Base-by-base conservation (phyloP, 1,140 invertebrate species). In the Tigriopus japonicus region DNA sequence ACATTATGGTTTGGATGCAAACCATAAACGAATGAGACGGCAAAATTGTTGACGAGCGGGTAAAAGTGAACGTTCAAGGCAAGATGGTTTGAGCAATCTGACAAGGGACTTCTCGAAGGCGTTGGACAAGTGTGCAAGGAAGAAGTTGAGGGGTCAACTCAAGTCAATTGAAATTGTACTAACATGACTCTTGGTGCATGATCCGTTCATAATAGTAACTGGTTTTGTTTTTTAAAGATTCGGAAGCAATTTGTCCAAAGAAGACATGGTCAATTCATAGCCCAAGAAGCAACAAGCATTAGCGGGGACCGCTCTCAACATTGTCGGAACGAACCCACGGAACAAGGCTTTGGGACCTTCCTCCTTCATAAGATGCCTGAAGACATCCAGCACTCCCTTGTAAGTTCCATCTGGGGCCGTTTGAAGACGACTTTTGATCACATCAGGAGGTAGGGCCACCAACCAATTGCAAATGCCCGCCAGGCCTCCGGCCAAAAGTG, bases 401-500 rank as follows among this genome's bases (percentile, higher is more conserved):
- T 92, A 94, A 56, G 78, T 86, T n/a, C 87, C 87, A 70, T 86
- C 83, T 15, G 88, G 86, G 41, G 90, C 88, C 63, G 87, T 97
- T 77, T 99, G 95, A 52, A 96, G 72, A 62, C 93, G 79, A 70
- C 93, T 97, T 73, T 99, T 99, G 24, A 98, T 75, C 35, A 98
- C 92, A 78, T 99, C 95, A 52, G 90, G 83, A 15, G 93, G 92
- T 76, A 98, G 94, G 64, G 87, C 93, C 42, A 98, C 81, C 10
- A 85, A 68, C 94, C 95, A 98, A 73, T 98, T 97, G 64, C 84
- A 81, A 68, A 98, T 90, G 58, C 95, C 95, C 62, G 95, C 93
- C 69, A 82, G 82, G 52, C 95, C 95, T 63, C 95, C 95, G 65
- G 94, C 90, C 64, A 93, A 76, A 61, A 98, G 78, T 0, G 91